Conservation (phyloP, 2,113 vertebrate species). For the Procapra przewalskii region DNA sequence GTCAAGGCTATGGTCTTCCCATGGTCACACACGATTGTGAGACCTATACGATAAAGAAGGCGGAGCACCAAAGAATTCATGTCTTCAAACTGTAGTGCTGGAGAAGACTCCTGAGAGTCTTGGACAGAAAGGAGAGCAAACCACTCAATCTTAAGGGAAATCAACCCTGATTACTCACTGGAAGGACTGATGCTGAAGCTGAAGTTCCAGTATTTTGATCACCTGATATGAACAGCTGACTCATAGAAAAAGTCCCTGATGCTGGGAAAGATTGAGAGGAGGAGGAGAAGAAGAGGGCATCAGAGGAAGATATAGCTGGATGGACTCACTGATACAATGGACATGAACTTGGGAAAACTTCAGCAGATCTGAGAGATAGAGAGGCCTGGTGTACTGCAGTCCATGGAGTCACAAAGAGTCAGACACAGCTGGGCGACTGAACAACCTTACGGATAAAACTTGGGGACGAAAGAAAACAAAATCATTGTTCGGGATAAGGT, state of each 20-base stretch:
- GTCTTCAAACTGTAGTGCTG: not conserved
- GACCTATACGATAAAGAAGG: not conserved
- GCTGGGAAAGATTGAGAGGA: not conserved
- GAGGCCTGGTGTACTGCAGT: accelerated
- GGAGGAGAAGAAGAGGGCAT: not conserved
- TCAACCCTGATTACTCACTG: not conserved
- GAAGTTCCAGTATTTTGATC: not conserved
- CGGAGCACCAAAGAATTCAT: not conserved
- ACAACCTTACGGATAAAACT: accelerated
- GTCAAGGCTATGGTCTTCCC: not conserved
- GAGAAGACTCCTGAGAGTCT: not conserved
- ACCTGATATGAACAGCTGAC: not conserved
- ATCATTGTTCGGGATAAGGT: not conserved
- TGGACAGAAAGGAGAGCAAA: not conserved
- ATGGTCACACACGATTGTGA: not conserved
- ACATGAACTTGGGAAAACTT: not conserved
- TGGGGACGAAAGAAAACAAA: not conserved
- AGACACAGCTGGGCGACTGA: not conserved
- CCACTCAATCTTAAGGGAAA: not conserved
- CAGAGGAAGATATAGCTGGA: not conserved
- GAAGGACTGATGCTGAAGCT: not conserved
- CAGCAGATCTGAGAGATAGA: not conserved
- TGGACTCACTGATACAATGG: not conserved
- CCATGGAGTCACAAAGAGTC: not conserved
- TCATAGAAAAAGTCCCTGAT: not conserved